These are phyloP conservation scores for Melanostigma gelatinosum DNA, from an alignment of 2,113 vertebrate species.

Conservation along the genomic window DNA sequence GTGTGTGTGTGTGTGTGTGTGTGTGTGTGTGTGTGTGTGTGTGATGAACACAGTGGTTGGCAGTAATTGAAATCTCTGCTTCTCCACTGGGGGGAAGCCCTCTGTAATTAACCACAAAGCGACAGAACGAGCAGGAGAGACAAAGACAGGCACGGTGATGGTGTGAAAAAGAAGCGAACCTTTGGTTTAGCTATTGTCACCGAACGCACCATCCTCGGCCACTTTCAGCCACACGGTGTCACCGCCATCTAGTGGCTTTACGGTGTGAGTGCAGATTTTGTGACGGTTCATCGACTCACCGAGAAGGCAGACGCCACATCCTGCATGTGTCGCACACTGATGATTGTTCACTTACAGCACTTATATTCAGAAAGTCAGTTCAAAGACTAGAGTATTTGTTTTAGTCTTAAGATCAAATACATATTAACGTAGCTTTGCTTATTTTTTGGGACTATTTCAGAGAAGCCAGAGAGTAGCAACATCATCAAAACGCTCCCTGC, in stretches of 20 bases:
- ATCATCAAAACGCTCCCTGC: background rate
- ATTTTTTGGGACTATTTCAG: background rate
- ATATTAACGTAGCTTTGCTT: background rate
- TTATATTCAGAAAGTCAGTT: background rate
- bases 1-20: constrained; percentile 13
- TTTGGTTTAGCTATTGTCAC: no score
- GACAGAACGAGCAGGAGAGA: background rate
- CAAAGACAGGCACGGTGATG: background rate
- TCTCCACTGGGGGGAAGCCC: constrained; percentile 5
- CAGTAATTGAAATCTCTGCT: constrained; percentile 27
- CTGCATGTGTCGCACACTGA: background rate
- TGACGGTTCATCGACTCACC: background rate
- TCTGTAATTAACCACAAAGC: constrained; percentile 18
- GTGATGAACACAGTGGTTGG: constrained; percentile 7
- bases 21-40: background rate
- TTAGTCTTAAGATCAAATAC: background rate
- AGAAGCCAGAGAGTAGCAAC: background rate
- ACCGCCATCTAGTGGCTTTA: constrained; percentile 47
- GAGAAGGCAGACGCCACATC: background rate
- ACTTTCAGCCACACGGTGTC: background rate
- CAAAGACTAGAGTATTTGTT: no score
- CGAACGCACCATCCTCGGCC: background rate
- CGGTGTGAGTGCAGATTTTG: background rate
- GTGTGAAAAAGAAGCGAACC: background rate
- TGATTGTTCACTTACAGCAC: no score